Base-by-base conservation (phyloP, 2,888 invertebrate species). In the Palloptera scutellata region DNA sequence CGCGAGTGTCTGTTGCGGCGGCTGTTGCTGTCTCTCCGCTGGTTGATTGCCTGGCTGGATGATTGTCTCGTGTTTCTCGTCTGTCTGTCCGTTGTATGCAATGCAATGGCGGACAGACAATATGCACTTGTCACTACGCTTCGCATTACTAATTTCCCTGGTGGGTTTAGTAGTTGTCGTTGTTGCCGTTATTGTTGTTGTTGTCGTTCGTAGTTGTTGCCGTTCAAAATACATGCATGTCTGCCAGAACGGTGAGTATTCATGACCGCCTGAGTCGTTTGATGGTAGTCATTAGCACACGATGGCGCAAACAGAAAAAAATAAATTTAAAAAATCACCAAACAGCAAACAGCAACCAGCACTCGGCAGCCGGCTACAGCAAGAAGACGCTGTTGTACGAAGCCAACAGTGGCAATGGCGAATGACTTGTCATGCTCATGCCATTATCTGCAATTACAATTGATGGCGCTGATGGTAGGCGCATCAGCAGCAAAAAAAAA, bases 81-180 rank as follows among this genome's bases (percentile, higher is more conserved):
- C 30, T 30, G 30, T 30, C 30, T 30, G 30, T 30, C 30, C 30
- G 6, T 30, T 30, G 2, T 6, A 6, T 30, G 30, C 30, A 30
- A 30, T 30, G 15, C 13, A 42, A 65, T n/a, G 10, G 52, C 43
- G 41, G 12, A 41, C 41, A 19, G 61, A 12, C 42, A 30, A 30
- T 30, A 6, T 30, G 15, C 45, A 55, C 53, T 61, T 62, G 70
- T 66, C 57, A 30, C 48, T 66, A 65, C 41, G 71, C 63, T 58
- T 78, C 78, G 79, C 79, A 79, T 76, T 79, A 79, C 78, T 79
- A 78, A 78, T 78, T 78, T 78, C 78, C 80, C 80, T 75, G 72
- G 77, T 75, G 78, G 72, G 76, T 41, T 10, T 40, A 48, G 40
- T n/a, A 19, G 13, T 41, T 20, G 19, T 12, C n/a, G n/a, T n/a